Base-by-base conservation (phyloP, 1,140 invertebrate species). In the Euura lappo region DNA sequence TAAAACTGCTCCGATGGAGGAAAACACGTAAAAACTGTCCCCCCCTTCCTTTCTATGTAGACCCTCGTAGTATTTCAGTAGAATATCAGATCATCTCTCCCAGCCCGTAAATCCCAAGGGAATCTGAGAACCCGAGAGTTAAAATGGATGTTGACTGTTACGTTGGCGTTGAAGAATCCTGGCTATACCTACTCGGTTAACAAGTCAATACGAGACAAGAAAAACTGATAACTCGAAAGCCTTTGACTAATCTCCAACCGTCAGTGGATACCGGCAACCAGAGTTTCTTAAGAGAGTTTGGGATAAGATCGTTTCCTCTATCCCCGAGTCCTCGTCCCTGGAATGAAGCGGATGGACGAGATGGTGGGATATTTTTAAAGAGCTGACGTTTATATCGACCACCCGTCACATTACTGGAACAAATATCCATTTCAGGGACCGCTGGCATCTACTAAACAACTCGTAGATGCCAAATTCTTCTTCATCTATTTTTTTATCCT, bases 371-470 rank as follows among this genome's bases (percentile, higher is more conserved):
- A 8, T 60, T 60, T 5, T 60, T 60, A 60, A n/a, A 60, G 51
- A n/a, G 2, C 8, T 60, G 51, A 60, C 6, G 51, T 60, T 60
- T n/a, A 60, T 60, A 60, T 60, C 51, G 5, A n/a, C 13, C 51
- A 60, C 64, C 66, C 69, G 73, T 74, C 76, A 69, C 64, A 77
- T 79, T 77, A 76, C 68, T 64, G 68, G 74, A 74, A 77, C 77
- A 75, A 77, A 79, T 78, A 79, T 77, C 77, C 75, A 70, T 71
- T 74, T 74, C 60, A 67, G 73, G 68, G 72, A 79, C 69, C 42
- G 5, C 67, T 42, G 44, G 68, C 43, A 65, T 69, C 69, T 72
- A 76, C 70, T 70, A 68, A 75, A 74, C 72, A 75, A 77, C 72
- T 78, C 76, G 74, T 74, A 69, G 73, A 71, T 72, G 45, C 73